These are phyloP conservation scores for Myzus persicae DNA, from an alignment of 1,140 invertebrate genomes.

Conservation along the genomic window DNA sequence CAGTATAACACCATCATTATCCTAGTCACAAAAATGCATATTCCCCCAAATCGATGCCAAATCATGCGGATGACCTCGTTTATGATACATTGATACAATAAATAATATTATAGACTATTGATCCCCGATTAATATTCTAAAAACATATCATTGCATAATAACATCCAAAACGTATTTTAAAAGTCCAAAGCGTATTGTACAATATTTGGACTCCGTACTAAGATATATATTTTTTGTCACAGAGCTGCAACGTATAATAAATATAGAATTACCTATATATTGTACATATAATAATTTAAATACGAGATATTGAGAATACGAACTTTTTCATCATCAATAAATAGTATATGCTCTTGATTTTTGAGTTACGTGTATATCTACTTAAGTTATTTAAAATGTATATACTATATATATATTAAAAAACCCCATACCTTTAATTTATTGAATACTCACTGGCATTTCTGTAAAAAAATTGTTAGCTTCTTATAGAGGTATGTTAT, in stretches of 20 bases:
- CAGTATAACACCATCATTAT: background rate
- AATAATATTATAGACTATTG: background rate
- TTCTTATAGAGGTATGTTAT: too few species aligned
- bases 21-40: background rate
- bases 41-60: background rate
- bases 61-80: constrained; percentile 17
- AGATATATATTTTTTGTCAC: background rate
- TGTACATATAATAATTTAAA: background rate
- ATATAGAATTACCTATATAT: too few species aligned
- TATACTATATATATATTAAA: too few species aligned
- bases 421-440: too few species aligned
- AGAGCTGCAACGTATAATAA: background rate
- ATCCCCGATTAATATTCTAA: background rate
- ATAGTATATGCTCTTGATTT: too few species aligned
- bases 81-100: background rate
- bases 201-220: background rate
- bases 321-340: too few species aligned
- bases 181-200: background rate
- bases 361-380: too few species aligned
- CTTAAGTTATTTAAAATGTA: too few species aligned
- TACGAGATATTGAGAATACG: too few species aligned
- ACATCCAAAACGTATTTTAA: background rate
- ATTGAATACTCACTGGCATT: too few species aligned
- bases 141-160: background rate
- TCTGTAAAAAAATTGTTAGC: too few species aligned